phyloP scores from a whole-genome alignment of 2,888 invertebrate species.

The Bugula neritina region DNA sequence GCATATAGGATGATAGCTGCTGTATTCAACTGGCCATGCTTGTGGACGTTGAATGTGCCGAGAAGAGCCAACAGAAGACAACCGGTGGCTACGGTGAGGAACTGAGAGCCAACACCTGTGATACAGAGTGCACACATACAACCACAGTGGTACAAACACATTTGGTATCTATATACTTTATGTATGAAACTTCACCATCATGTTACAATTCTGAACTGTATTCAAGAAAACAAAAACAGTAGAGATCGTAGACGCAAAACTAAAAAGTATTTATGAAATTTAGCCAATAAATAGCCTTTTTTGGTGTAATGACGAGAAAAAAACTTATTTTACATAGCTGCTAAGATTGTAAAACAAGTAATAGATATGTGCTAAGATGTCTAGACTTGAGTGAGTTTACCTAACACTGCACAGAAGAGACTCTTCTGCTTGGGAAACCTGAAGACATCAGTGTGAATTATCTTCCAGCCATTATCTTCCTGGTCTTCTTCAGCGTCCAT shows the following conservation, averaged over 20 bases:
- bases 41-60: slow-evolving; percentile 56
- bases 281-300: too few species aligned
- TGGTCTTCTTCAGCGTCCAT: slow-evolving; percentile 54
- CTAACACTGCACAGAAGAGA: slow-evolving; percentile 56
- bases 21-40: slow-evolving; percentile 56
- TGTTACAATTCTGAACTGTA: too few species aligned
- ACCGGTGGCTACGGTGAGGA: slow-evolving; percentile 54
- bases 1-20: slow-evolving; percentile 56
- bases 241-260: too few species aligned
- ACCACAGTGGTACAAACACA: not conserved
- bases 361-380: too few species aligned
- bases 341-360: too few species aligned
- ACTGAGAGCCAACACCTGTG: slow-evolving; percentile 56
- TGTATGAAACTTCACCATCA: not conserved
- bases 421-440: slow-evolving; percentile 54
- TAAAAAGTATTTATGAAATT: too few species aligned
- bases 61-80: slow-evolving; percentile 55
- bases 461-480: slow-evolving; percentile 58
- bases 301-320: too few species aligned
- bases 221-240: too few species aligned
- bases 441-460: slow-evolving; percentile 57
- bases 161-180: not conserved
- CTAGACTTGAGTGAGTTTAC: too few species aligned
- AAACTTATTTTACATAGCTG: too few species aligned
- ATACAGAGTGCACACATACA: slow-evolving; percentile 18